Conservation (phyloP, 2,888 invertebrate genomes). For the Lordiphosa andalusiaca region DNA sequence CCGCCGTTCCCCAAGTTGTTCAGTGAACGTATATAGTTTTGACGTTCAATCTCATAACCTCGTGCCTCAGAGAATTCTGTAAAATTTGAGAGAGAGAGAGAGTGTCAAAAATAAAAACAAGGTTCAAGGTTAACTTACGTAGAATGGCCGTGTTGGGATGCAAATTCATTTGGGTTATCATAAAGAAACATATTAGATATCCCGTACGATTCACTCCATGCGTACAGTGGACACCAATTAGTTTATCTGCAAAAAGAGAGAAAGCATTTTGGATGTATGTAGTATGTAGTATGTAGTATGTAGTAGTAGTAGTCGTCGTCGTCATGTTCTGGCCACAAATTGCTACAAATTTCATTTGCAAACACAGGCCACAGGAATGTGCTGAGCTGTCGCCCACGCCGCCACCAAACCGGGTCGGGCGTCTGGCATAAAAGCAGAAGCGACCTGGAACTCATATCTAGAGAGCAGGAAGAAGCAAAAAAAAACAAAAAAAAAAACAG, state of each 20-base stretch:
- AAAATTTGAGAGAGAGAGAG: no score
- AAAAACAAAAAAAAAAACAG: conserved; percentile 14
- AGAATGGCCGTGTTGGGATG: conserved; percentile 82
- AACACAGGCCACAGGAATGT: conserved; percentile 69
- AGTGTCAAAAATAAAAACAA: no score
- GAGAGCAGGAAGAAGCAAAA: conserved; percentile 6
- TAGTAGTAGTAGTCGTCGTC: background rate
- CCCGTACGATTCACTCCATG: conserved; percentile 91
- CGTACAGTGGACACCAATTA: conserved; percentile 91
- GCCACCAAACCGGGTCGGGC: conserved; percentile 29
- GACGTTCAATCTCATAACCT: conserved; percentile 85
- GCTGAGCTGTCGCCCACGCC: conserved; percentile 32
- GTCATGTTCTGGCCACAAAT: conserved; percentile 47
- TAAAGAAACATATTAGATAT: conserved; percentile 88
- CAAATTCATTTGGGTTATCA: conserved; percentile 84
- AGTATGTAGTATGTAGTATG: background rate
- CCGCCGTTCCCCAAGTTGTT: background rate
- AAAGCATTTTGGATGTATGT: background rate
- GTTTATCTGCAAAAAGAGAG: conserved; percentile 83
- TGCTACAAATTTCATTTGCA: conserved; percentile 61
- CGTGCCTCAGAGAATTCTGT: conserved; percentile 84
- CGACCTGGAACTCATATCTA: conserved; percentile 59
- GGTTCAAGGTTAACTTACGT: conserved; percentile 80
- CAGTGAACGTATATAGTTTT: conserved; percentile 80
- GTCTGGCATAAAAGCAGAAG: conserved; percentile 66